A percentile compares a stretch with the other conserved stretches of the same genome.
These are phyloP conservation scores for Atta cephalotes DNA, from an alignment of 1,140 invertebrate species.

Conservation along the genomic window DNA sequence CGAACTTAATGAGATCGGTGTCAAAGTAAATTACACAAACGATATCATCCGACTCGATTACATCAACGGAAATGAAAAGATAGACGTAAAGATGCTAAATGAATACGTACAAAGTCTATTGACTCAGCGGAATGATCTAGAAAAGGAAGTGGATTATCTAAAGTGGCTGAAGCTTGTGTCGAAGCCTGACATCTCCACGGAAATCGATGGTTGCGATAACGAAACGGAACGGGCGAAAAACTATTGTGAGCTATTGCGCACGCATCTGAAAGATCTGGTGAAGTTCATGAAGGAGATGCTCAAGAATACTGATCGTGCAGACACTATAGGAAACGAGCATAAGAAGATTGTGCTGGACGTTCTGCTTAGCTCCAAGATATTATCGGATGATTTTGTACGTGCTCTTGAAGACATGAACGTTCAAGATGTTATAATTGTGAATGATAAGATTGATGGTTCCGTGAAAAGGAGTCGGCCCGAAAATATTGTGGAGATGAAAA, in stretches of 20 bases:
- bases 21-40: slow-evolving; percentile 81
- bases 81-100: slow-evolving; percentile 79
- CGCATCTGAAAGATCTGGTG: slow-evolving; percentile 81
- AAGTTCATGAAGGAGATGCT: slow-evolving; percentile 84
- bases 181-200: slow-evolving; percentile 75
- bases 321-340: slow-evolving; percentile 72
- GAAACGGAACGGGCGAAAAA: slow-evolving; percentile 76
- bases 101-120: slow-evolving; percentile 81
- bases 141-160: slow-evolving; percentile 83
- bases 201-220: slow-evolving; percentile 70
- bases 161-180: slow-evolving; percentile 84
- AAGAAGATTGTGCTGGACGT: slow-evolving; percentile 80
- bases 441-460: slow-evolving; percentile 21
- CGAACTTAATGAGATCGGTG: slow-evolving; percentile 82
- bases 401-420: slow-evolving; percentile 69
- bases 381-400: slow-evolving; percentile 81
- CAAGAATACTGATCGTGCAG: slow-evolving; percentile 68
- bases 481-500: slow-evolving; percentile 73
- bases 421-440: slow-evolving; percentile 13
- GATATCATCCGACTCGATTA: slow-evolving; percentile 81
- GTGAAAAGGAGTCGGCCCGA: slow-evolving; percentile 77
- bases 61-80: slow-evolving; percentile 76
- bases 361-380: slow-evolving; percentile 79
- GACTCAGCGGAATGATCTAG: slow-evolving; percentile 80
- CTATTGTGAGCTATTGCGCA: slow-evolving; percentile 80